Evolutionary conservation across 2,888 invertebrate species (phyloP), one percentile per base, ranked within the genome.

Genomic region (Pseudanteris insignis): DNA sequence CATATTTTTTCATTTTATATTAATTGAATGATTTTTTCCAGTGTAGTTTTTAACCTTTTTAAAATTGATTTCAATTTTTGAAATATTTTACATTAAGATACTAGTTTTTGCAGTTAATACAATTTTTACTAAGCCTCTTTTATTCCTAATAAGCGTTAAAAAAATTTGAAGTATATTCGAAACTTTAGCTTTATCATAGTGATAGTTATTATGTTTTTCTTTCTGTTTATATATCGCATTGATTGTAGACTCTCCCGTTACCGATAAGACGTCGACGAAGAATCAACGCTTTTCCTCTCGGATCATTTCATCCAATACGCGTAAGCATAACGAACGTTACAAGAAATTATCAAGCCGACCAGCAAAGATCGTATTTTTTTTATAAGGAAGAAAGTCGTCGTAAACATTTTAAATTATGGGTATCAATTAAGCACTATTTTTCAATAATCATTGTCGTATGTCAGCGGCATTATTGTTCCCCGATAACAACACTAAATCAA

Each of bases 251-350:
- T 25, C 44, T 58, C 50, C 50, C 44, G 44, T 50, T 50, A 43
- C 38, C 44, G 58, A 58, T 58, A 58, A 57, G 28, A 2, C 10
- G 14, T 36, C 41, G 37, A 12, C 34, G 43, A 9, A 18, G 33
- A 34, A 41, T 47, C 37, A 30, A 29, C 3, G 33, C 40, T 59
- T 34, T 51, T 46, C 51, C 38, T 9, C 30, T 44, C 51, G 51
- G 40, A 51, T 59, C 34, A 51, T 59, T 59, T 43, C 41, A 59
- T 51, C n/a, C 36, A 51, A 51, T 59, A 51, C 25, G 51, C 26
- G 32, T 32, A 28, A 58, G 58, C 44, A 48, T 50, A 58, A 50
- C 38, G 13, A 13, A 28, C 25, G 40, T 32, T 26, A 46, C 41
- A 41, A 59, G 51, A 46, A 32, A 30, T 51, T 41, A 59, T 59